phyloP scores from a whole-genome alignment of 2,888 invertebrate species.

The Dioctria rufipes region DNA sequence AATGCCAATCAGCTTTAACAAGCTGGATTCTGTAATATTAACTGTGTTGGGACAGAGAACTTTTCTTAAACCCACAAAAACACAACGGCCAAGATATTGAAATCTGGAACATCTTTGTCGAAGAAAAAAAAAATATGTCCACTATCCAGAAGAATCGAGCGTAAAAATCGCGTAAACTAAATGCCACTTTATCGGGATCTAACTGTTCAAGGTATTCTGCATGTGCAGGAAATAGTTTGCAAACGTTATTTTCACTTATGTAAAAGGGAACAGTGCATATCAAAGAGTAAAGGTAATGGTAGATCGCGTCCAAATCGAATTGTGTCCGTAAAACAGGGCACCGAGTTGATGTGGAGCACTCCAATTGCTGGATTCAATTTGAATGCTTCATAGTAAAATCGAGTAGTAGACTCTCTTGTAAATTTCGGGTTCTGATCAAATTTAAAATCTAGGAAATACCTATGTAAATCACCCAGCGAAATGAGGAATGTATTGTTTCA shows the following conservation, averaged over 20 bases:
- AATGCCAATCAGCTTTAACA: conserved; percentile 88
- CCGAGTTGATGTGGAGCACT: conserved; percentile 95
- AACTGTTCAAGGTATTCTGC: no score
- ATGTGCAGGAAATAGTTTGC: no score
- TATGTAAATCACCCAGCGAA: conserved; percentile 93
- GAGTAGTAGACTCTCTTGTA: conserved; percentile 74
- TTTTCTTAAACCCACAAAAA: conserved; percentile 81
- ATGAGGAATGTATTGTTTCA: conserved; percentile 85
- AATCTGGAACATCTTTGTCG: conserved; percentile 75
- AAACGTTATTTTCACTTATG: conserved; percentile 90
- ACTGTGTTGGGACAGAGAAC: conserved; percentile 78
- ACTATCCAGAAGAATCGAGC: conserved; percentile 72
- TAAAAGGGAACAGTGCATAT: conserved; percentile 87
- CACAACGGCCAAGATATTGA: conserved; percentile 79
- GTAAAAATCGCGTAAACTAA: conserved; percentile 72
- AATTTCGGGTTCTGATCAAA: conserved; percentile 66
- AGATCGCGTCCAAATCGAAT: conserved; percentile 90
- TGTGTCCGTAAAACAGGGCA: conserved; percentile 84
- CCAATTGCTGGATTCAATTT: conserved; percentile 84
- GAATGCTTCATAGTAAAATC: conserved; percentile 90
- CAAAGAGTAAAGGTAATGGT: conserved; percentile 90
- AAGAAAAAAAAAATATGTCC: conserved; percentile 73
- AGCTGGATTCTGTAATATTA: conserved; percentile 75
- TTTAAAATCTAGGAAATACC: conserved; percentile 76
- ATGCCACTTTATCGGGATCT: conserved; percentile 71